Conservation (phyloP, 2,888 invertebrate genomes). For the Clostera curtula region DNA sequence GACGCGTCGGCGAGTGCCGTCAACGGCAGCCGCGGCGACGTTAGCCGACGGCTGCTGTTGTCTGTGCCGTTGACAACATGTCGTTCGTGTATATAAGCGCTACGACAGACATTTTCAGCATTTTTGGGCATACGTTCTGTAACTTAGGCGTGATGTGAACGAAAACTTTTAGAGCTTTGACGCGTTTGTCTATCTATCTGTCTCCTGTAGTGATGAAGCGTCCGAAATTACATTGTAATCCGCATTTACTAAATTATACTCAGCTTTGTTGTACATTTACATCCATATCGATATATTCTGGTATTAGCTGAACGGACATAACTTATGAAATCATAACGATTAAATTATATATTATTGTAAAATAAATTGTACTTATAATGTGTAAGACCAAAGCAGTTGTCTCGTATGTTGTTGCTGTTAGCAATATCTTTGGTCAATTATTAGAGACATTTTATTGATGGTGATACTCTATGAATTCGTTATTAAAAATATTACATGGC, state of each 20-base stretch:
- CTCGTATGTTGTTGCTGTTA: slow-evolving; percentile 59
- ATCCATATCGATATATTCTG: slow-evolving; percentile 36
- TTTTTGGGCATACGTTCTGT: no score
- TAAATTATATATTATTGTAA: slow-evolving; percentile 37
- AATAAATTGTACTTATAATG: slow-evolving; percentile 58
- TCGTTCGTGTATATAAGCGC: no score
- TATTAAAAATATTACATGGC: slow-evolving; percentile 47
- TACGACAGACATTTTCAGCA: no score
- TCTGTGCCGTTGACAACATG: no score
- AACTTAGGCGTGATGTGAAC: no score
- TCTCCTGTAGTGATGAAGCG: slow-evolving; percentile 39
- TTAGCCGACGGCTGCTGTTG: no score
- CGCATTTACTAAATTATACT: slow-evolving; percentile 49
- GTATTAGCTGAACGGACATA: slow-evolving; percentile 32
- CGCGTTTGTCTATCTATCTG: slow-evolving; percentile 34
- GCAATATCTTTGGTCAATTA: slow-evolving; percentile 74
- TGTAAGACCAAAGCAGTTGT: slow-evolving; percentile 65
- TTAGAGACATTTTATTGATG: slow-evolving; percentile 61
- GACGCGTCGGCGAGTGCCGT: no score
- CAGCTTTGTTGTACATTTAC: slow-evolving; percentile 48
- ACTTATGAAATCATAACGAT: slow-evolving; percentile 37
- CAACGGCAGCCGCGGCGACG: no score
- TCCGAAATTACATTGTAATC: no score
- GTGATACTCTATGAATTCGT: slow-evolving; percentile 52
- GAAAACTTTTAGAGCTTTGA: no score